Percentiles rank a stretch among this genome's conserved stretches.
phyloP scores from a whole-genome alignment of 2,797 vertebrate genomes.

The Poeciliopsis turneri region DNA sequence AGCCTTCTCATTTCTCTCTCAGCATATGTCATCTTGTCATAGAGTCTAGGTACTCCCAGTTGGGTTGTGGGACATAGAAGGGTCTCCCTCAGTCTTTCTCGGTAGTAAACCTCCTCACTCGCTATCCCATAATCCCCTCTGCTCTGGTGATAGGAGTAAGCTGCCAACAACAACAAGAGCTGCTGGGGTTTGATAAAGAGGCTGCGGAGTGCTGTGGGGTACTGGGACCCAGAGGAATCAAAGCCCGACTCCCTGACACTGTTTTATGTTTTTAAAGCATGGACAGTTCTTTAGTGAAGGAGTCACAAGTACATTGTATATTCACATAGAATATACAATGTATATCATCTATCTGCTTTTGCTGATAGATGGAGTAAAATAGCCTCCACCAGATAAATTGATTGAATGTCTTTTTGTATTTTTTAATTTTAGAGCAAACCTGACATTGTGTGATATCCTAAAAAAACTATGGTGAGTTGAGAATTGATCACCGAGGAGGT shows the following conservation, averaged over 20 bases:
- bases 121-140: slow-evolving; percentile 70
- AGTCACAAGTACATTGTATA: slow-evolving; percentile 52
- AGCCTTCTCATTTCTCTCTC: slow-evolving; percentile 30
- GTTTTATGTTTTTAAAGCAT: slow-evolving; percentile 35
- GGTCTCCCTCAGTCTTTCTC: slow-evolving; percentile 45
- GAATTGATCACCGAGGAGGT: neutral
- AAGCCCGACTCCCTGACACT: slow-evolving; percentile 38
- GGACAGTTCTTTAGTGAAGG: slow-evolving; percentile 26
- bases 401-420: neutral
- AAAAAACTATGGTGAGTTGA: neutral
- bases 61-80: slow-evolving; percentile 30
- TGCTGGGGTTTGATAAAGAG: slow-evolving; percentile 69
- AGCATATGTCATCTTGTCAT: slow-evolving; percentile 33
- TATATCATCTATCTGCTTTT: too few relatives aligned
- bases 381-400: neutral
- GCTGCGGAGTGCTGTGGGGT: slow-evolving; percentile 59
- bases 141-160: slow-evolving; percentile 44
- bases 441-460: neutral
- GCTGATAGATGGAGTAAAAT: slow-evolving; percentile 21
- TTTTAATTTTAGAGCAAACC: neutral
- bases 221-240: slow-evolving; percentile 41
- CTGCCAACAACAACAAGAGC: slow-evolving; percentile 76
- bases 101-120: slow-evolving; percentile 55
- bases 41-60: slow-evolving; percentile 47
- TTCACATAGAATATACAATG: too few relatives aligned